Conservation (phyloP, 2,797 vertebrate genomes). For the Myotis findleyi region DNA sequence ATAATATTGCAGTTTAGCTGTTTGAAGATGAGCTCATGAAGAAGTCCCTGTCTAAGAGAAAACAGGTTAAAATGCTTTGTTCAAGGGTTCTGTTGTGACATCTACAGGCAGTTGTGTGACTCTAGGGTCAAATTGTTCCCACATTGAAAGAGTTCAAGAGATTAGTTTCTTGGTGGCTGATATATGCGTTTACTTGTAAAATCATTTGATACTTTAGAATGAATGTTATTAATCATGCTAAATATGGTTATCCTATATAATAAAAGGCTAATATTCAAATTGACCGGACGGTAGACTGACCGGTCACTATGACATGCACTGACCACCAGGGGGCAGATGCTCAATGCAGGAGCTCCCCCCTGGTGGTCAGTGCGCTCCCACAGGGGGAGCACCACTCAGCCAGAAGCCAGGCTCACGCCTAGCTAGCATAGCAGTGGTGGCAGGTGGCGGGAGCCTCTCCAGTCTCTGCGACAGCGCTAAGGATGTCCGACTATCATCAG, state of each 20-base stretch:
- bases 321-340: too few species aligned
- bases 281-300: too few species aligned
- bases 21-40: background rate
- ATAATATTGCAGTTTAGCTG: background rate
- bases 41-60: background rate
- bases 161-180: slow-evolving; percentile 36
- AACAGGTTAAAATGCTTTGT: background rate
- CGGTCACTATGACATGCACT: too few species aligned
- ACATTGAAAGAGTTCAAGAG: background rate
- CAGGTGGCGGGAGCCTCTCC: too few species aligned
- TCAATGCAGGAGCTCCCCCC: too few species aligned
- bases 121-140: background rate
- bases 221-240: slow-evolving; percentile 44
- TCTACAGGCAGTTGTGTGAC: background rate
- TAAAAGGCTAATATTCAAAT: too few species aligned
- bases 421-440: too few species aligned
- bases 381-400: too few species aligned
- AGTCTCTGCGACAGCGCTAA: too few species aligned
- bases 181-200: background rate
- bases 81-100: background rate
- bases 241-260: background rate
- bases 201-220: slow-evolving; percentile 34
- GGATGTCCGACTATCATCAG: too few species aligned
- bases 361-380: too few species aligned
- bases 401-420: too few species aligned